These are phyloP conservation scores for Hartigia nigra DNA, from an alignment of 2,888 invertebrate genomes.

Conservation along the genomic window DNA sequence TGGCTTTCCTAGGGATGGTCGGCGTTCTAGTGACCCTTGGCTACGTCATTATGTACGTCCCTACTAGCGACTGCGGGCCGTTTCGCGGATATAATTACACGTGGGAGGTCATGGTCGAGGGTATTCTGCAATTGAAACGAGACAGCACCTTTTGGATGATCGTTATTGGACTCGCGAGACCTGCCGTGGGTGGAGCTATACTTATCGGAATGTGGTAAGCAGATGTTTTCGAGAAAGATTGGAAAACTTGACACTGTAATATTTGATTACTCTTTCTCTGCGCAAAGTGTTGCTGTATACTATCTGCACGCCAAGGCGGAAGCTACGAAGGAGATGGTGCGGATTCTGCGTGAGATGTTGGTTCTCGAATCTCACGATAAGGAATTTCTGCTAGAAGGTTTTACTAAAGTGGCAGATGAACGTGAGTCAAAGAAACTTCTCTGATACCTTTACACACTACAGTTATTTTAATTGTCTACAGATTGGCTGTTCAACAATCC, in stretches of 20 bases:
- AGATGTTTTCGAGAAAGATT: background rate
- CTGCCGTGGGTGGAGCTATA: constrained; percentile 73
- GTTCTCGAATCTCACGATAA: constrained; percentile 77
- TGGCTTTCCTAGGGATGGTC: constrained; percentile 75
- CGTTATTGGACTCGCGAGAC: constrained; percentile 69
- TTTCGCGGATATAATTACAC: constrained; percentile 70
- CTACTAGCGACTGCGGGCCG: constrained; percentile 74
- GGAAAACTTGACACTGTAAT: background rate
- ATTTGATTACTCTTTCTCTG: constrained; percentile 15
- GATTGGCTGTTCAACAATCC: background rate
- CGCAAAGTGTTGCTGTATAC: constrained; percentile 71
- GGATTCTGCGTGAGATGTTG: constrained; percentile 74
- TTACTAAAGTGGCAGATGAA: constrained; percentile 72
- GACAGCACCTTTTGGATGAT: constrained; percentile 66
- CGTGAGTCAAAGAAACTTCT: constrained; percentile 59
- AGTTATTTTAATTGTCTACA: background rate
- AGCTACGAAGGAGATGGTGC: constrained; percentile 73
- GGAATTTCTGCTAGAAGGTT: constrained; percentile 75
- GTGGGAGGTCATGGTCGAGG: constrained; percentile 71
- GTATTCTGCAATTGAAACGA: constrained; percentile 68
- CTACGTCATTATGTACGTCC: constrained; percentile 74
- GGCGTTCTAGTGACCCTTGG: constrained; percentile 72
- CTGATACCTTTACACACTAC: background rate
- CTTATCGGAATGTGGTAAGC: constrained; percentile 73
- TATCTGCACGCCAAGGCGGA: constrained; percentile 72